Evolutionary conservation across 1,140 invertebrate genomes (phyloP), one percentile per base, ranked within the genome.

Genomic region (Ips typographus): DNA sequence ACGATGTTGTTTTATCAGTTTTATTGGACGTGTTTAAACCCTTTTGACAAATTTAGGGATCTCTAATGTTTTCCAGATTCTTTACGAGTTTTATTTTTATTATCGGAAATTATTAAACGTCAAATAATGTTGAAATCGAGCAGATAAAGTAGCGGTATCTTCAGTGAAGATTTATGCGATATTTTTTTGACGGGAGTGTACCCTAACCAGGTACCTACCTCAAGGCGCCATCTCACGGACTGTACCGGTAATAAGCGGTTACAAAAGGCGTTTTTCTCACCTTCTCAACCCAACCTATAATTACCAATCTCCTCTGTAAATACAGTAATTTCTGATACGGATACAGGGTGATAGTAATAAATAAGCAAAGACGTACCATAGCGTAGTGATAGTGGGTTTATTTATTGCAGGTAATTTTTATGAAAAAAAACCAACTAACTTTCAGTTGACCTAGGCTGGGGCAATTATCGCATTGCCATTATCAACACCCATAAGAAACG

Each of bases 271-370:
- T 68, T 68, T 68, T 68, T 68, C 66, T 68, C 66, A 68, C 66
- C 66, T 68, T 43, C 41, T 42, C 58, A 8, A 39, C 36, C 4
- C 39, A 68, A 40, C 66, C 66, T 62, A 62, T 62, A 61, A 68
- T 68, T 68, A 68, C 47, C 22, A 47, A 56, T 43, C 66, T 68
- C 58, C 47, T 68, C 58, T 68, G 66, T 68, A 68, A 68, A 68
- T 62, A 68, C 59, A 62, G 66, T 68, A 61, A 68, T 68, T 66
- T 66, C 53, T 37, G 52, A 55, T 36, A 6, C 37, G 6, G 52
- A 37, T 55, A 55, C 36, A 55, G 52, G 37, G 52, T 55, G 52
- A 47, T 4, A 5, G 44, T 5, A 47, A n/a, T 5, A 47, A 47
- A 47, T 47, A 5, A 47, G 4, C 44, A 47, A 22, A 22, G 22